Percentiles rank a stretch among this genome's conserved stretches.
These are phyloP conservation scores for Lagopus leucura DNA, from an alignment of 2,113 vertebrate species.

Conservation along the genomic window DNA sequence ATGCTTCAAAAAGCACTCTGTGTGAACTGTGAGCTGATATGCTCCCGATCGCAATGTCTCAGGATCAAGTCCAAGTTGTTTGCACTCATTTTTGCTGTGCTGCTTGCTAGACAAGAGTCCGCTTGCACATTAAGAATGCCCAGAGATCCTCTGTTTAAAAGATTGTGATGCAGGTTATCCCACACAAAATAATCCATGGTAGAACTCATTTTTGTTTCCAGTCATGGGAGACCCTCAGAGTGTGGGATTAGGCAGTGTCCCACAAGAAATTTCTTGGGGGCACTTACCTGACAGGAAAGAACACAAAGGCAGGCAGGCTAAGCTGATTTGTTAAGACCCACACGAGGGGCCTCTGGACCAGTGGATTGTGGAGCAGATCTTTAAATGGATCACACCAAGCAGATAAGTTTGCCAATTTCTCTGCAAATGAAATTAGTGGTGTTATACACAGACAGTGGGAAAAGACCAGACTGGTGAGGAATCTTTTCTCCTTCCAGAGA, in stretches of 20 bases:
- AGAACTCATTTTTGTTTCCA: neutral
- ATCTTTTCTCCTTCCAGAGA: slow-evolving; percentile 16
- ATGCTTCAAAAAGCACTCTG: neutral
- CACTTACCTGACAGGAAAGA: slow-evolving; percentile 69
- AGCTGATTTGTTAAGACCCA: slow-evolving; percentile 66
- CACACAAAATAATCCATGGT: neutral
- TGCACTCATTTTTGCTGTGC: neutral
- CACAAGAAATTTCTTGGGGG: slow-evolving; percentile 72
- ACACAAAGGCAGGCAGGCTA: slow-evolving; percentile 65
- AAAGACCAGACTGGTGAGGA: slow-evolving; percentile 19
- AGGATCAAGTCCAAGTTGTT: neutral
- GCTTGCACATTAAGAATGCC: neutral
- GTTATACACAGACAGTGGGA: slow-evolving; percentile 55
- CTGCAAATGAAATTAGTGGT: slow-evolving; percentile 70
- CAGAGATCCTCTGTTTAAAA: neutral
- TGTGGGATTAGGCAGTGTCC: slow-evolving; percentile 71
- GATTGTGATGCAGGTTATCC: neutral
- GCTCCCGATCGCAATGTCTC: neutral
- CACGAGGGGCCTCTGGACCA: slow-evolving; percentile 60
- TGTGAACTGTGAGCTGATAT: accelerated
- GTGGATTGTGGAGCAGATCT: slow-evolving; percentile 64
- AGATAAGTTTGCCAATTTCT: slow-evolving; percentile 65
- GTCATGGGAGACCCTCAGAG: neutral
- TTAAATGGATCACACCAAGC: slow-evolving; percentile 65
- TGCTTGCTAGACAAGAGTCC: neutral